These are phyloP conservation scores for Myoxocephalus aenaeus DNA, from an alignment of 2,797 vertebrate species.

Conservation along the genomic window DNA sequence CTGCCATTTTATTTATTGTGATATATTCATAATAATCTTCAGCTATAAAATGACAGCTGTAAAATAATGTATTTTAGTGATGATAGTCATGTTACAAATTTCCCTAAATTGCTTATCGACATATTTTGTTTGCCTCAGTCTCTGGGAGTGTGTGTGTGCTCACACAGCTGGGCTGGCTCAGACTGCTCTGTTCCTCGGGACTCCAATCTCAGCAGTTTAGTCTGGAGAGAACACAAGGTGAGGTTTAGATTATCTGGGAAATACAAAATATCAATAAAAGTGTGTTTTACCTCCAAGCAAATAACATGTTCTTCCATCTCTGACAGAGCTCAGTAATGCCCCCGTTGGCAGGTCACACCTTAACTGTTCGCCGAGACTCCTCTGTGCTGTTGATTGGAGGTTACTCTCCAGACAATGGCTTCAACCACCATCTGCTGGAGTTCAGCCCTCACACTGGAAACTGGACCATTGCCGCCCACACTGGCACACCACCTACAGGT, in stretches of 20 bases:
- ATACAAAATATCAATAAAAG: background rate
- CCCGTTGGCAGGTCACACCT: constrained; percentile 89
- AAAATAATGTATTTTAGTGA: background rate
- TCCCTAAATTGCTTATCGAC: background rate
- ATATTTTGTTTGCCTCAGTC: constrained; percentile 74
- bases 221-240: constrained; percentile 92
- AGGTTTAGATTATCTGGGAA: background rate
- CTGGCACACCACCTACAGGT: constrained; percentile 90
- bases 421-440: constrained; percentile 92
- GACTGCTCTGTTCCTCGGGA: constrained; percentile 88
- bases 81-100: background rate
- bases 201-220: constrained; percentile 89
- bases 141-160: constrained; percentile 89
- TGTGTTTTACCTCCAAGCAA: background rate
- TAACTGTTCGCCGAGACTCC: constrained; percentile 87
- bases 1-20: background rate
- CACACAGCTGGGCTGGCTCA: constrained; percentile 84
- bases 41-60: background rate
- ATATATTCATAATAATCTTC: background rate
- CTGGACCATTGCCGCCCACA: constrained; percentile 87
- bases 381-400: constrained; percentile 91
- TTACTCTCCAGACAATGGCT: constrained; percentile 93
- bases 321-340: constrained; percentile 84
- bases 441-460: constrained; percentile 87
- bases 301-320: background rate